Evolutionary conservation across 1,140 invertebrate genomes (phyloP).

Genomic region (Meloidogyne floridensis): DNA sequence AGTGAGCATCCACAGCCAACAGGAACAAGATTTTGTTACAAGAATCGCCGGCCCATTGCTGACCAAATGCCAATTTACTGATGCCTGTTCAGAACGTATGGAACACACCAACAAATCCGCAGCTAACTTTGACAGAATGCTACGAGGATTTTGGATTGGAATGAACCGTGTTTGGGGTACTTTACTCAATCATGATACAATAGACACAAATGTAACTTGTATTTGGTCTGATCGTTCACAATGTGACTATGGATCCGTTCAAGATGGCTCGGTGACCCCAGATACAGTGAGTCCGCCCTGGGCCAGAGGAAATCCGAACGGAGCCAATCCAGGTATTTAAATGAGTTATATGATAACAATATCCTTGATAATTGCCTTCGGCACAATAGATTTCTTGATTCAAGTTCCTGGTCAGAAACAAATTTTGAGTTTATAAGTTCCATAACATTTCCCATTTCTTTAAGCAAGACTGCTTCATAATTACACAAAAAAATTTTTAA

Average conservation of each 20-base stretch:
- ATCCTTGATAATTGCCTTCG: too few species aligned
- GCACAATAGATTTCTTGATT: too few species aligned
- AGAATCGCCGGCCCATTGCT: neutral
- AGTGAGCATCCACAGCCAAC: neutral
- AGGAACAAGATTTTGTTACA: constrained; percentile 1
- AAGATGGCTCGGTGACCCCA: neutral
- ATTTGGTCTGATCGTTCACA: neutral
- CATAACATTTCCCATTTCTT: too few species aligned
- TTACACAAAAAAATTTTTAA: too few species aligned
- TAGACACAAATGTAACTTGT: neutral
- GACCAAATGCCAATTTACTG: neutral
- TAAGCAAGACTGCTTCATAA: too few species aligned
- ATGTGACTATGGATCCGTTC: neutral
- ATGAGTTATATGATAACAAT: too few species aligned
- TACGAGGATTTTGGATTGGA: neutral
- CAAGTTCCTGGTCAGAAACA: too few species aligned
- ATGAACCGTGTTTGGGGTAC: neutral
- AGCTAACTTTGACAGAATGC: neutral
- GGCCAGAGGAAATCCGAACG: neutral
- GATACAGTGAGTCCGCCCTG: neutral
- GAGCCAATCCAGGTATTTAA: neutral
- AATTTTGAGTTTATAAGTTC: too few species aligned
- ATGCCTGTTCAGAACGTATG: neutral
- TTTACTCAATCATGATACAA: neutral
- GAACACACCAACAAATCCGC: neutral